A percentile compares a stretch with the other conserved stretches of the same genome.
Evolutionary conservation across 2,888 invertebrate genomes (phyloP).

Genomic region (Acleris sparsana): DNA sequence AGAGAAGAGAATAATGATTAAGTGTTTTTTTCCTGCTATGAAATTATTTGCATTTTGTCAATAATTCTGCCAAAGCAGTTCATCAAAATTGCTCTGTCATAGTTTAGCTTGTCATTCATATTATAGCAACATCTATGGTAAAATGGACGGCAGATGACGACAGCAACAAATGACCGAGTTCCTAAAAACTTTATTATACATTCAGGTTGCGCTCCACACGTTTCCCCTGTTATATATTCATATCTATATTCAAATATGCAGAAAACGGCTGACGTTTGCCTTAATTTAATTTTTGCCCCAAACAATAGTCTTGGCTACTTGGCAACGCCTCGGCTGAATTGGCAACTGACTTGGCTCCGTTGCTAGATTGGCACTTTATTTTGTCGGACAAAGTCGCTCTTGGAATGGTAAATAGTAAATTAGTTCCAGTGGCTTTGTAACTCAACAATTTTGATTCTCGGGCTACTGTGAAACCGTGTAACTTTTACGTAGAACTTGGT

Average conservation of each 20-base stretch:
- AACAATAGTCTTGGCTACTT: constrained; percentile 6
- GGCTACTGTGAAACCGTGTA: neutral
- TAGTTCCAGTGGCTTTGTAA: neutral
- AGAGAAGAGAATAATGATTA: no score
- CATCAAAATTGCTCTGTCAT: no score
- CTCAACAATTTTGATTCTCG: neutral
- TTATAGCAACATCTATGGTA: no score
- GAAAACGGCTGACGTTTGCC: neutral
- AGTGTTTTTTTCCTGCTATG: no score
- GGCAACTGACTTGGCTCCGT: constrained; percentile 11
- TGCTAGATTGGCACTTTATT: constrained; percentile 12
- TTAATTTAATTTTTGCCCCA: constrained; percentile 9
- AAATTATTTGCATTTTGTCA: no score
- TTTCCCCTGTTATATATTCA: neutral
- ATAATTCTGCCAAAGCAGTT: no score
- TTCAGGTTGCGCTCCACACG: no score
- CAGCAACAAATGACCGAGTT: no score
- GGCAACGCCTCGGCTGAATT: constrained; percentile 11
- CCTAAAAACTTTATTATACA: no score
- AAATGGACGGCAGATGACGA: no score
- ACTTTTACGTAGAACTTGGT: neutral
- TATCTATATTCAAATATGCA: constrained; percentile 1
- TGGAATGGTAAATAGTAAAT: constrained; percentile 10
- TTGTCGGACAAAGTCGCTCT: neutral
- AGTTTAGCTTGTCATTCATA: no score